Conservation (phyloP, 1,140 invertebrate species). For the Anastatus disparis region DNA sequence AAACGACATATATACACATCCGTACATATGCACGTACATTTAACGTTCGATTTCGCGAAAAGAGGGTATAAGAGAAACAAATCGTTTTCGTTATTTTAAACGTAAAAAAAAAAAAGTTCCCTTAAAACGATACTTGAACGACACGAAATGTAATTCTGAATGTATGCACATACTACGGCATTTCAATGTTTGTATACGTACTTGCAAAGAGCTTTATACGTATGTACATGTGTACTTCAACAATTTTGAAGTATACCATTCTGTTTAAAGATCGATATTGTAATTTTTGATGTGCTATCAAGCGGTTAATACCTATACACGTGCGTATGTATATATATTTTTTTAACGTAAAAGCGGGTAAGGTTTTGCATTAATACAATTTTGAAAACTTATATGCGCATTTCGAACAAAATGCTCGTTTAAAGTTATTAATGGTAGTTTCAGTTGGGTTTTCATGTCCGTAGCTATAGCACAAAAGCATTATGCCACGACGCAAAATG, state of each 20-base stretch:
- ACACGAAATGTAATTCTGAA: too few relatives aligned
- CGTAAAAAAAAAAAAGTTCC: conserved; percentile 27
- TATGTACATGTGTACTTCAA: too few relatives aligned
- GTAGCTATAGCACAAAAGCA: not conserved
- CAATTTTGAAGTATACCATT: not conserved
- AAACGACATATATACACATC: too few relatives aligned
- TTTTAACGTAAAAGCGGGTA: conserved; percentile 1
- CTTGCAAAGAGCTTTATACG: too few relatives aligned
- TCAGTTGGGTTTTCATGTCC: conserved; percentile 17
- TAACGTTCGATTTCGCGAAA: not conserved
- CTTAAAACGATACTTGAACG: not conserved
- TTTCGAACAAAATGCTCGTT: not conserved
- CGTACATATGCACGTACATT: too few relatives aligned
- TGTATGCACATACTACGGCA: not conserved
- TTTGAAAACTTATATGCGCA: too few relatives aligned
- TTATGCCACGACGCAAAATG: not conserved
- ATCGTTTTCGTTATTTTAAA: conserved; percentile 18
- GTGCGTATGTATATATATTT: conserved; percentile 16
- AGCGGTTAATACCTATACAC: not conserved
- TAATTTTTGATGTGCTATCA: conserved; percentile 2
- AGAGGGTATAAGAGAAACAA: too few relatives aligned
- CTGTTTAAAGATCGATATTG: conserved; percentile 2
- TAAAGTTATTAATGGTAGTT: conserved; percentile 45
- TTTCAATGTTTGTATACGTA: too few relatives aligned
- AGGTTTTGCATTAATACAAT: too few relatives aligned